A percentile compares a stretch with the other conserved stretches of the same genome.
phyloP scores from a whole-genome alignment of 2,888 invertebrate species.

The Anodontia alba region DNA sequence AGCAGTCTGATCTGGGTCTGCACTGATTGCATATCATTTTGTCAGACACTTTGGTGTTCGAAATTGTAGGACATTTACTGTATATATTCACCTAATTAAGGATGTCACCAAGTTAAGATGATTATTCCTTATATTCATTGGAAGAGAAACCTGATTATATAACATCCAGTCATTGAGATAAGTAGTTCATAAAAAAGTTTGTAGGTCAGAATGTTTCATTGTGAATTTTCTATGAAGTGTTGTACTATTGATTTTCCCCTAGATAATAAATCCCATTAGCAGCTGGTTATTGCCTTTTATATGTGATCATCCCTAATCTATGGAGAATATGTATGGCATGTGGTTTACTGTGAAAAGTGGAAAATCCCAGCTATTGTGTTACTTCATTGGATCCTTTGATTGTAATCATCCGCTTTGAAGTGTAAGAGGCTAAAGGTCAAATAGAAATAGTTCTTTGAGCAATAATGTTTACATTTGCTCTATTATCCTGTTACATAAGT shows the following conservation, averaged over 20 bases:
- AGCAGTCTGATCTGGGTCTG: too few relatives aligned
- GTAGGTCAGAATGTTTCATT: neutral
- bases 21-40: too few relatives aligned
- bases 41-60: too few relatives aligned
- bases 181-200: neutral
- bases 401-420: constrained; percentile 49
- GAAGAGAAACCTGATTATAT: too few relatives aligned
- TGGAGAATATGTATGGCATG: constrained; percentile 9
- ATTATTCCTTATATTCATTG: neutral
- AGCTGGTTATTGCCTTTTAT: constrained; percentile 14
- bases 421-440: constrained; percentile 61
- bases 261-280: neutral
- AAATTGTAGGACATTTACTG: too few relatives aligned
- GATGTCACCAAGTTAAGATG: neutral
- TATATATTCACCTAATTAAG: too few relatives aligned
- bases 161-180: neutral
- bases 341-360: constrained; percentile 34
- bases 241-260: neutral
- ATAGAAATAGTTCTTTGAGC: constrained; percentile 47
- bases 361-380: constrained; percentile 53
- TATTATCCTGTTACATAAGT: constrained; percentile 23
- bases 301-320: neutral
- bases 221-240: too few relatives aligned
- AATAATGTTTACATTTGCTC: constrained; percentile 43
- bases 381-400: constrained; percentile 53